phyloP scores from a whole-genome alignment of 2,797 vertebrate species.

The Pipistrellus pipistrellus region DNA sequence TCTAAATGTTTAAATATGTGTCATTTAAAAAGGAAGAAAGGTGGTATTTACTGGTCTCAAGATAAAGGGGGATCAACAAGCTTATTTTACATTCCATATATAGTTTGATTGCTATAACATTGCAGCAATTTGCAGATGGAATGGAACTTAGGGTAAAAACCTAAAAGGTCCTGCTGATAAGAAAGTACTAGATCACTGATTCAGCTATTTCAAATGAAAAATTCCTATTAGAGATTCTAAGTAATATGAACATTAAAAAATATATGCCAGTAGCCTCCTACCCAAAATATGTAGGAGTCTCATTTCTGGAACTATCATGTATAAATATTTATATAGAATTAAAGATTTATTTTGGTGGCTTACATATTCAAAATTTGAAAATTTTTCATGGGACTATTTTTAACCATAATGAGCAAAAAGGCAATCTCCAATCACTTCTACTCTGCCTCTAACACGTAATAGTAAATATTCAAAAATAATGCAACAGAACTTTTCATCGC shows the following conservation, averaged over 20 bases:
- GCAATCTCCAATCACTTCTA: slow-evolving; percentile 50
- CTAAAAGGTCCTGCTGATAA: slow-evolving; percentile 66
- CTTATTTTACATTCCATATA: slow-evolving; percentile 59
- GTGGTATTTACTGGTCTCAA: slow-evolving; percentile 63
- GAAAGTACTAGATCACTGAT: slow-evolving; percentile 63
- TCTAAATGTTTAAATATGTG: slow-evolving; percentile 76
- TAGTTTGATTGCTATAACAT: slow-evolving; percentile 62
- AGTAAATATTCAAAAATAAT: slow-evolving; percentile 69
- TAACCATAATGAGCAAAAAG: slow-evolving; percentile 51
- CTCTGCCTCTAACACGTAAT: slow-evolving; percentile 53
- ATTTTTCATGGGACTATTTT: slow-evolving; percentile 61
- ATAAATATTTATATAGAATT: slow-evolving; percentile 68
- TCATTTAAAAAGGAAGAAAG: slow-evolving; percentile 74
- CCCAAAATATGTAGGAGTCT: slow-evolving; percentile 71
- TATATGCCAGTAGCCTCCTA: slow-evolving; percentile 56
- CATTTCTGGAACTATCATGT: slow-evolving; percentile 72
- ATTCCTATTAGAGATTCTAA: slow-evolving; percentile 59
- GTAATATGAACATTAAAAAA: slow-evolving; percentile 72
- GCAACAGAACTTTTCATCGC: slow-evolving; percentile 63
- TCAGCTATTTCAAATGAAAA: slow-evolving; percentile 77
- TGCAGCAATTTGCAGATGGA: slow-evolving; percentile 51
- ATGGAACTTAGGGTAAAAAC: slow-evolving; percentile 60
- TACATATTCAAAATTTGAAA: slow-evolving; percentile 69
- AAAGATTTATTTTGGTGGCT: slow-evolving; percentile 74
- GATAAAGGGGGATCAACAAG: slow-evolving; percentile 64